phyloP scores from a whole-genome alignment of 2,888 invertebrate genomes.

The Ophion costatus region DNA sequence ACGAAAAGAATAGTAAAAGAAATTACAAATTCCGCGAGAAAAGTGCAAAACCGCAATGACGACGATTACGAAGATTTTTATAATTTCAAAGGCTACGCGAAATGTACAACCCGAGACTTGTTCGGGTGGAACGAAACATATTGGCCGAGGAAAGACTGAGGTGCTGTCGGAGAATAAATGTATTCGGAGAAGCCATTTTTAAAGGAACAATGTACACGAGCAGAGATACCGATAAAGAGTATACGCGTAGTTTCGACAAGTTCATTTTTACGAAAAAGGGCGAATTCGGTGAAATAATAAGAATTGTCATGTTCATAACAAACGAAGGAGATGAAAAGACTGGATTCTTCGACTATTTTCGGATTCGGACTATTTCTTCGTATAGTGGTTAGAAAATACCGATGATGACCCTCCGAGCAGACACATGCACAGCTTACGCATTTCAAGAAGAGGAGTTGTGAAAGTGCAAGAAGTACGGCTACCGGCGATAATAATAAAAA shows the following conservation, averaged over 20 bases:
- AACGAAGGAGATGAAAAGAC: conserved; percentile 40
- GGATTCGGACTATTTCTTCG: no score
- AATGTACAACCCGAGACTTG: conserved; percentile 23
- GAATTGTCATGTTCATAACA: conserved; percentile 42
- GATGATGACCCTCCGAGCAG: conserved; percentile 33
- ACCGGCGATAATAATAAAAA: conserved; percentile 27
- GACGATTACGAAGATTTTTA: conserved; percentile 38
- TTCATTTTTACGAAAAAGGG: not conserved
- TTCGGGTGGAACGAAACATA: conserved; percentile 24
- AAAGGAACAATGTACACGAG: conserved; percentile 49
- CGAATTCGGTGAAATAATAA: conserved; percentile 42
- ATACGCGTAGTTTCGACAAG: conserved; percentile 41
- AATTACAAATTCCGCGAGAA: conserved; percentile 41
- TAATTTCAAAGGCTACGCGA: conserved; percentile 32
- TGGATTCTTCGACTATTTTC: conserved; percentile 46
- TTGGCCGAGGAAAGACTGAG: conserved; percentile 34
- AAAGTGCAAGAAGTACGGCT: conserved; percentile 25
- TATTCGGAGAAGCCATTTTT: conserved; percentile 46
- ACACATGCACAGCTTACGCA: conserved; percentile 34
- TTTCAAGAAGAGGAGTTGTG: conserved; percentile 33
- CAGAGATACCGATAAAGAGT: conserved; percentile 38
- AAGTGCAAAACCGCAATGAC: conserved; percentile 37
- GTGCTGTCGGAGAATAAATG: conserved; percentile 35
- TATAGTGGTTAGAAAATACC: conserved; percentile 41
- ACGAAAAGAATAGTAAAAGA: conserved; percentile 42